phyloP scores from a whole-genome alignment of 2,888 invertebrate species.

The Drosophila niveifrons region DNA sequence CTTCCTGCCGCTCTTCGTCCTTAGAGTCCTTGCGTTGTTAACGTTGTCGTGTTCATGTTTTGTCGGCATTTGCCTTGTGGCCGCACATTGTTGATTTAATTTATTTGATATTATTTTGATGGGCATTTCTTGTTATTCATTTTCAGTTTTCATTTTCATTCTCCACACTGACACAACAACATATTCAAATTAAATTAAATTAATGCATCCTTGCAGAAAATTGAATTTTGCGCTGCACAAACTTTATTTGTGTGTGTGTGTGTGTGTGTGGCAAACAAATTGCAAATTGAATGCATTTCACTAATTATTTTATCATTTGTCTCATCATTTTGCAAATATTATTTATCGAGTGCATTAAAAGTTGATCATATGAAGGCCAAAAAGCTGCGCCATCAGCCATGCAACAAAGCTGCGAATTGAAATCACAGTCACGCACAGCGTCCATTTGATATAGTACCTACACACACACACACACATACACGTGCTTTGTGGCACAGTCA shows the following conservation, averaged over 20 bases:
- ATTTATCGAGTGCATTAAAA: conserved; percentile 40
- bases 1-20: neutral
- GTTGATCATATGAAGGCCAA: conserved; percentile 32
- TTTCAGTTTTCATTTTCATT: neutral
- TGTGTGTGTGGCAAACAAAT: neutral
- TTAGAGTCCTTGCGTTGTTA: conserved; percentile 1
- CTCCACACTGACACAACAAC: conserved; percentile 1
- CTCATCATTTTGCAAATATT: conserved; percentile 8
- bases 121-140: conserved; percentile 15
- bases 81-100: conserved; percentile 53
- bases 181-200: conserved; percentile 39
- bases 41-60: conserved; percentile 24
- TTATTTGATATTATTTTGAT: conserved; percentile 50
- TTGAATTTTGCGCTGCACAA: conserved; percentile 33
- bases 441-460: conserved; percentile 37
- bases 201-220: conserved; percentile 49
- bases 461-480: conserved; percentile 3
- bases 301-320: conserved; percentile 37
- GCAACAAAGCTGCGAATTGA: conserved; percentile 58
- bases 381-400: conserved; percentile 14
- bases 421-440: conserved; percentile 65
- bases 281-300: neutral
- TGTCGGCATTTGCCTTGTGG: conserved; percentile 33
- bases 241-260: conserved; percentile 4
- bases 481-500: conserved; percentile 3